phyloP scores from a whole-genome alignment of 1,140 invertebrate genomes.

The Aphaenogaster floridana region DNA sequence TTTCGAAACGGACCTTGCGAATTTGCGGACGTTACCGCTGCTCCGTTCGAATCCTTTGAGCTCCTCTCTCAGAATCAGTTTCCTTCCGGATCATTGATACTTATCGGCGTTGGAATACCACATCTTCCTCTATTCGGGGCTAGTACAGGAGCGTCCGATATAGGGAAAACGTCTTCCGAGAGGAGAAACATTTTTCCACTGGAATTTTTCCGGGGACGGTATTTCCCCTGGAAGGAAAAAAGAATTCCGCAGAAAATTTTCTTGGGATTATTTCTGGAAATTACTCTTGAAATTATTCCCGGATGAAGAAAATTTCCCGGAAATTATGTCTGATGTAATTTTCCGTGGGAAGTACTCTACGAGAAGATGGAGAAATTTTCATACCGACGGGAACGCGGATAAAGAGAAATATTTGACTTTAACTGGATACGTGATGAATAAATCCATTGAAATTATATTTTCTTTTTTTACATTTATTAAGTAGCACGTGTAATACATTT shows the following conservation, averaged over 20 bases:
- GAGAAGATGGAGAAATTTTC: constrained; percentile 23
- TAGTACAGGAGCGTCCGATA: not conserved
- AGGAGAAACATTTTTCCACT: constrained; percentile 2
- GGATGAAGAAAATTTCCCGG: constrained; percentile 23
- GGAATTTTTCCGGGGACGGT: not conserved
- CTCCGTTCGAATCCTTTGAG: not conserved
- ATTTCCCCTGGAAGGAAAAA: not conserved
- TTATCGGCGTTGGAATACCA: not conserved
- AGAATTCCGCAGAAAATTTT: constrained; percentile 24
- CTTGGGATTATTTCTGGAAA: constrained; percentile 35
- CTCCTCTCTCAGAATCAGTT: not conserved
- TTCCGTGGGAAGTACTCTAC: not conserved
- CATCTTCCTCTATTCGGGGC: not conserved
- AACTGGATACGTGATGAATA: not conserved
- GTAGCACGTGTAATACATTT: not conserved
- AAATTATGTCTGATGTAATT: constrained; percentile 41
- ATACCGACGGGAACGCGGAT: constrained; percentile 1
- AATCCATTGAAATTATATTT: not conserved
- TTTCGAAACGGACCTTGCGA: not conserved
- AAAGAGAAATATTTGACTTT: not conserved
- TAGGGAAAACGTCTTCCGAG: not conserved
- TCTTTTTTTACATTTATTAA: not conserved
- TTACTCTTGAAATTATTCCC: constrained; percentile 29
- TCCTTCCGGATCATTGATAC: not conserved
- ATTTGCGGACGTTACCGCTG: not conserved